Evolutionary conservation across 2,113 vertebrate species (phyloP).

Genomic region (Trinectes maculatus): DNA sequence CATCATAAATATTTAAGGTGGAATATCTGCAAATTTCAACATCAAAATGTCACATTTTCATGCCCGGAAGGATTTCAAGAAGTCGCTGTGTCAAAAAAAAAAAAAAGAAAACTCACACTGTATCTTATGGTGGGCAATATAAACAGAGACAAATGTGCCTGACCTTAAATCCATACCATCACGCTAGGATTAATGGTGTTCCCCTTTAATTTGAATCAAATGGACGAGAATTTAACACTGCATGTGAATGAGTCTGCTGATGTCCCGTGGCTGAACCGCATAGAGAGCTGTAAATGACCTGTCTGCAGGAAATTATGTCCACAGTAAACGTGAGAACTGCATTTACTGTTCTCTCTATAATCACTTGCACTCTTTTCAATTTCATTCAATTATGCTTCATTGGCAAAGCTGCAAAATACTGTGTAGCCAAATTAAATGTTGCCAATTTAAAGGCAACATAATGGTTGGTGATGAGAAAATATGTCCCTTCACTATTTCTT

Average conservation of each 20-base stretch:
- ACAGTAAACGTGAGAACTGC: slow-evolving; percentile 62
- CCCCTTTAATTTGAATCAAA: slow-evolving; percentile 60
- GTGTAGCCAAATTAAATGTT: slow-evolving; percentile 49
- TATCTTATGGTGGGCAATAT: slow-evolving; percentile 4
- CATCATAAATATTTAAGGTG: slow-evolving; percentile 56
- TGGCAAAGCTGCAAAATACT: slow-evolving; percentile 47
- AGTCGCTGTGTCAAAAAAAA: slow-evolving; percentile 11
- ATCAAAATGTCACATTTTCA: slow-evolving; percentile 9
- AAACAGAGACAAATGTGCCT: slow-evolving; percentile 16
- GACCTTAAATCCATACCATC: slow-evolving; percentile 32
- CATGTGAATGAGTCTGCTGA: slow-evolving; percentile 42
- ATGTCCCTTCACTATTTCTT: slow-evolving; percentile 5
- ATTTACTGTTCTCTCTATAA: slow-evolving; percentile 63
- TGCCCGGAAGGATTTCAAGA: background rate
- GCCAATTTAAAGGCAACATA: slow-evolving; percentile 32
- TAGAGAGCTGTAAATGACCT: slow-evolving; percentile 56
- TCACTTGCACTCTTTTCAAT: slow-evolving; percentile 41
- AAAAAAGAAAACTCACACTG: slow-evolving; percentile 6
- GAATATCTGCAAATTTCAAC: slow-evolving; percentile 32
- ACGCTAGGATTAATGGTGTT: slow-evolving; percentile 41
- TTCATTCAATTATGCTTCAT: slow-evolving; percentile 58
- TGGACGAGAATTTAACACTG: slow-evolving; percentile 48
- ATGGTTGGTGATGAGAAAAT: slow-evolving; percentile 21
- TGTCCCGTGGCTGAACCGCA: slow-evolving; percentile 34
- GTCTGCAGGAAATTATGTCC: slow-evolving; percentile 61